phyloP scores from a whole-genome alignment of 2,888 invertebrate genomes.

The Phalangium opilio region DNA sequence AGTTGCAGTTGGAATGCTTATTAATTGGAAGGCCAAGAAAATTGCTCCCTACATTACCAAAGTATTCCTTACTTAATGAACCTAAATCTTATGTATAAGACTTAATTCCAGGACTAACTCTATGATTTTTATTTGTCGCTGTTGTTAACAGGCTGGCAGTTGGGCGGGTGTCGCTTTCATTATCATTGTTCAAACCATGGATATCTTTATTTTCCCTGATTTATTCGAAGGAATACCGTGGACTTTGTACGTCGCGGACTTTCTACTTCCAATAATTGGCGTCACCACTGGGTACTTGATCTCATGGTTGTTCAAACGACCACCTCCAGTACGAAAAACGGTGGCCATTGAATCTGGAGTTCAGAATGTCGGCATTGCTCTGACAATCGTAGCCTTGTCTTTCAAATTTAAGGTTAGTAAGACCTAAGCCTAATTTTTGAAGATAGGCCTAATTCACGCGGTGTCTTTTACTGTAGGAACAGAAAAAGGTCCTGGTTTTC shows the following conservation, averaged over 20 bases:
- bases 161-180: conserved; percentile 24
- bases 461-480: conserved; percentile 15
- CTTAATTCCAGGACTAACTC: no score
- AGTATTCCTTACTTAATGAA: conserved; percentile 15
- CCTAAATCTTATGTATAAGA: no score
- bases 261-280: conserved; percentile 23
- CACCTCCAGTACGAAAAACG: conserved; percentile 21
- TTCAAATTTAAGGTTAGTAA: conserved; percentile 19
- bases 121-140: no score
- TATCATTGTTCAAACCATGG: conserved; percentile 20
- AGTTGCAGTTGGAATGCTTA: conserved; percentile 21
- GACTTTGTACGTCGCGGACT: conserved; percentile 24
- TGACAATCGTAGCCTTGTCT: conserved; percentile 25
- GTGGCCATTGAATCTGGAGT: conserved; percentile 27
- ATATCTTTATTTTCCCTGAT: conserved; percentile 25
- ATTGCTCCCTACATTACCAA: conserved; percentile 21
- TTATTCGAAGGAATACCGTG: conserved; percentile 23
- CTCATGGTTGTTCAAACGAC: conserved; percentile 21
- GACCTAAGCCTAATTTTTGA: no score
- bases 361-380: conserved; percentile 27
- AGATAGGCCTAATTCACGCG: no score
- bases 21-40: conserved; percentile 22
- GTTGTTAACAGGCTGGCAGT: conserved; percentile 24
- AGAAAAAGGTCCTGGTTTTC: conserved; percentile 20
- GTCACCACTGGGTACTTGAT: conserved; percentile 24